Conservation (phyloP, 2,113 vertebrate genomes). For the Nycticebus coucang region DNA sequence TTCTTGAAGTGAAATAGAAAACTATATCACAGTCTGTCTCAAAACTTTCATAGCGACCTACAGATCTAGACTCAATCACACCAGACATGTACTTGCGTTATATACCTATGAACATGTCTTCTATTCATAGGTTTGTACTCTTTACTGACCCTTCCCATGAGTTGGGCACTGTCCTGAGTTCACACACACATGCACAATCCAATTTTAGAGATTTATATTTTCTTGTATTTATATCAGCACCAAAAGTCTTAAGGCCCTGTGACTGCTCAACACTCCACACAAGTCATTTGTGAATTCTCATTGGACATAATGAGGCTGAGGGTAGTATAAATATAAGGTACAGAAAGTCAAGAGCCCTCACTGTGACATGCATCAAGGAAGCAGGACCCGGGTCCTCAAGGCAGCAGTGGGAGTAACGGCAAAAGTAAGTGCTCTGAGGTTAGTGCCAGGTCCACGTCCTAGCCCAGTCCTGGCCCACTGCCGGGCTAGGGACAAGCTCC, state of each 20-base stretch:
- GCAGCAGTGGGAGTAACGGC: no score
- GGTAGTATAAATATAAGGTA: background rate
- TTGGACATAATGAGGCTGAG: background rate
- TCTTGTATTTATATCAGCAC: background rate
- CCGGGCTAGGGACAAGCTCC: background rate
- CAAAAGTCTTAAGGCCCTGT: background rate
- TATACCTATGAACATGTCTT: background rate
- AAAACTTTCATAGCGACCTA: no score
- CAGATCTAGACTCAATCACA: background rate
- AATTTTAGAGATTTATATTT: background rate
- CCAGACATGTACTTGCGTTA: background rate
- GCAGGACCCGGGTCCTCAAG: no score
- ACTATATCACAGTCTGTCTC: no score
- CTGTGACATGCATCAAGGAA: background rate
- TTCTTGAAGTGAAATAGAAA: no score
- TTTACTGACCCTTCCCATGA: background rate
- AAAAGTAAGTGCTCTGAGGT: background rate
- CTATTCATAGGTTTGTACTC: background rate
- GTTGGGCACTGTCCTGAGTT: background rate
- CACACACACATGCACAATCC: background rate
- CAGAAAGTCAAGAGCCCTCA: background rate
- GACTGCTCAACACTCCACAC: background rate
- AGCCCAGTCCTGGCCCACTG: no score
- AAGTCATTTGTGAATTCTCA: background rate
- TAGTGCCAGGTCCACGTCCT: background rate